Conservation (phyloP, 2,797 vertebrate species). For the Catamblyrhynchus diadema region DNA sequence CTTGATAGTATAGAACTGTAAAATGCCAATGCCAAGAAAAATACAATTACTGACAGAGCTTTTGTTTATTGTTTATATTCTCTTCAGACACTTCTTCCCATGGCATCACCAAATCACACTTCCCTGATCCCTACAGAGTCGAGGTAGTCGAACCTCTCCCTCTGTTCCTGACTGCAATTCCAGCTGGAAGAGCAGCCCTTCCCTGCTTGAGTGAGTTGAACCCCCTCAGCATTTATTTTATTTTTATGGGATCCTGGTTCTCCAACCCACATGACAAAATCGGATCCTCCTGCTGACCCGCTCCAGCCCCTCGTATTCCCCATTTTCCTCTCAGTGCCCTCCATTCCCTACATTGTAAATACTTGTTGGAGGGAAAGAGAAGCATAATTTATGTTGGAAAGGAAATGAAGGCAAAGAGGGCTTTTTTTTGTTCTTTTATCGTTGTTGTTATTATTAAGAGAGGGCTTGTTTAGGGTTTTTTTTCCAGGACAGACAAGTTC, state of each 20-base stretch:
- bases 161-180: background rate
- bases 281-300: background rate
- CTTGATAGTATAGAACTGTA: background rate
- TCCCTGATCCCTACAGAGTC: accelerated
- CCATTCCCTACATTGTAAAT: background rate
- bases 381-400: background rate
- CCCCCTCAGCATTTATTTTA: background rate
- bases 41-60: background rate
- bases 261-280: background rate
- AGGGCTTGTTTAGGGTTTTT: background rate
- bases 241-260: background rate
- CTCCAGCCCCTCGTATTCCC: accelerated
- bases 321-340: background rate
- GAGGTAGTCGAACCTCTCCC: background rate
- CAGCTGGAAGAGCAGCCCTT: background rate
- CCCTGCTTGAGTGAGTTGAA: background rate
- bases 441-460: background rate
- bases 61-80: background rate
- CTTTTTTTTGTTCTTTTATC: background rate
- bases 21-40: background rate
- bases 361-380: background rate
- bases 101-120: background rate
- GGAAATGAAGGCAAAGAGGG: background rate
- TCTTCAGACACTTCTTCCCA: background rate
- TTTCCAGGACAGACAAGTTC: background rate